A percentile compares a stretch with the other conserved stretches of the same genome.
Conservation (phyloP, 2,888 invertebrate genomes). For the Rotaria socialis region DNA sequence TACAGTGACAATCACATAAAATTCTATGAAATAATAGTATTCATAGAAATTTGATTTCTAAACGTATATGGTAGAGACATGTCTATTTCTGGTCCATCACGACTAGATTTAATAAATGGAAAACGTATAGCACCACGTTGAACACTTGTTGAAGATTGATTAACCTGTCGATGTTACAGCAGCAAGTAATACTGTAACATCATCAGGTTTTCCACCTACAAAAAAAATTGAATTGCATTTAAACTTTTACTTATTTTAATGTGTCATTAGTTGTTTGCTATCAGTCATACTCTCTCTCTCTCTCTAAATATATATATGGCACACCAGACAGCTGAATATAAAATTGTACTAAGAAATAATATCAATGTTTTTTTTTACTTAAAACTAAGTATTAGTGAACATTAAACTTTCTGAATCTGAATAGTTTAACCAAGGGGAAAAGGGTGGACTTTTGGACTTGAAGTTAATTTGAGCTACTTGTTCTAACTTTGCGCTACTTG, state of each 20-base stretch:
- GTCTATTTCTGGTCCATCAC: neutral
- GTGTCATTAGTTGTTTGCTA: too few relatives aligned
- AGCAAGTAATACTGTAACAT: slow-evolving; percentile 44
- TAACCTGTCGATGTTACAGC: neutral
- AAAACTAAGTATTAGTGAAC: too few relatives aligned
- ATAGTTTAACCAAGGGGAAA: too few relatives aligned
- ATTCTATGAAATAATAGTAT: neutral
- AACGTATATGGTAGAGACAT: neutral
- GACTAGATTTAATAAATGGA: neutral
- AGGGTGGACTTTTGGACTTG: too few relatives aligned
- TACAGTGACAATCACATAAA: neutral
- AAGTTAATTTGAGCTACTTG: too few relatives aligned
- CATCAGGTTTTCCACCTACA: slow-evolving; percentile 46
- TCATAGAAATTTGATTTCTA: neutral
- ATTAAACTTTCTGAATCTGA: too few relatives aligned
- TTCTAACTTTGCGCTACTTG: too few relatives aligned
- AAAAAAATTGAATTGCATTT: neutral
- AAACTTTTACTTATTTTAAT: too few relatives aligned
- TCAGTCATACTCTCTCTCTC: too few relatives aligned
- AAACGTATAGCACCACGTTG: neutral
- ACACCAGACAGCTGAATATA: too few relatives aligned
- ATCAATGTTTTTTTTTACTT: neutral
- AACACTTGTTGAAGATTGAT: neutral
- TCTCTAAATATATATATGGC: too few relatives aligned
- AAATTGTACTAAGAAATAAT: neutral